Conservation (phyloP, 2,797 vertebrate genomes). For the Atherinosoma microstoma region DNA sequence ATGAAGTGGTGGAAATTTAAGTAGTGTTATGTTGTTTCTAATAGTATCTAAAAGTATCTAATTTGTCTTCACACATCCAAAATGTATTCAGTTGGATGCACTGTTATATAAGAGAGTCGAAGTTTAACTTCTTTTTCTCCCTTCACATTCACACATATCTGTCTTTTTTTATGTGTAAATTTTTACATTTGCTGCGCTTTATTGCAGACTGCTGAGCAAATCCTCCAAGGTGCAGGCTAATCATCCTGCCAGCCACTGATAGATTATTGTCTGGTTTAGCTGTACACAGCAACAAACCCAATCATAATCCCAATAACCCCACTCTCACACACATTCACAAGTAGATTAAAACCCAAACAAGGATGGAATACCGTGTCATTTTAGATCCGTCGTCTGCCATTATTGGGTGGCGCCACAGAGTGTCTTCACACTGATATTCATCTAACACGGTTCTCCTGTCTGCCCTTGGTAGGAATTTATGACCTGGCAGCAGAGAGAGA, state of each 20-base stretch:
- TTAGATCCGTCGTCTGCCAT: constrained; percentile 47
- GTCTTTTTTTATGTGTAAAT: constrained; percentile 22
- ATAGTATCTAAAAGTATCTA: not conserved
- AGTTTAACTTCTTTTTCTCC: not conserved
- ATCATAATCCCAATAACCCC: constrained; percentile 11
- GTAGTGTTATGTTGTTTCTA: not conserved
- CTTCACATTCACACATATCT: not conserved
- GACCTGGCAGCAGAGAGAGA: constrained; percentile 8
- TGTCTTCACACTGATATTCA: constrained; percentile 39
- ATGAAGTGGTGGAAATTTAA: constrained; percentile 10
- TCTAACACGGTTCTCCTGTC: constrained; percentile 56
- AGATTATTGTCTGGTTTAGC: constrained; percentile 64
- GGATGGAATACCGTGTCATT: constrained; percentile 53
- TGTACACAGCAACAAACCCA: constrained; percentile 6
- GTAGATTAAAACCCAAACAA: constrained; percentile 21
- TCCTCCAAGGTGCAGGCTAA: constrained; percentile 62
- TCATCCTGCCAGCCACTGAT: constrained; percentile 73
- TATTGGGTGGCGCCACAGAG: constrained; percentile 29
- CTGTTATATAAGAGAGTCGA: not conserved
- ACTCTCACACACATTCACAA: constrained; percentile 15
- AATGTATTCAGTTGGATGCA: constrained; percentile 3
- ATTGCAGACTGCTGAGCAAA: constrained; percentile 58
- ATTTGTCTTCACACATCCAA: not conserved
- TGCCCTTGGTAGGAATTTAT: constrained; percentile 65
- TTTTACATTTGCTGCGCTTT: constrained; percentile 29